phyloP scores from a whole-genome alignment of 2,113 vertebrate species.

The Ammodytes marinus region DNA sequence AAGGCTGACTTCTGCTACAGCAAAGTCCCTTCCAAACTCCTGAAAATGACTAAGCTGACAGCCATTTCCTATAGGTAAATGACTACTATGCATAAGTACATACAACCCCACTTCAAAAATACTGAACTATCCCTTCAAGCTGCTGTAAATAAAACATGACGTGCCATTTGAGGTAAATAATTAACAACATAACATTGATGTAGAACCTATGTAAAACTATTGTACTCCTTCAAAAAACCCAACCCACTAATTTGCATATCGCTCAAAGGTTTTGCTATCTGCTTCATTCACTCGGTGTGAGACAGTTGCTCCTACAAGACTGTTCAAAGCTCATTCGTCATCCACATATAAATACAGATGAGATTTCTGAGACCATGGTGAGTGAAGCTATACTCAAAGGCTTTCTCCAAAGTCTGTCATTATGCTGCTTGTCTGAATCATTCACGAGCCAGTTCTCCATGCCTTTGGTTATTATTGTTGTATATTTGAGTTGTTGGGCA shows the following conservation, averaged over 20 bases:
- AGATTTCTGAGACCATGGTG: slow-evolving; percentile 30
- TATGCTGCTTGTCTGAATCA: slow-evolving; percentile 41
- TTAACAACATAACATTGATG: neutral
- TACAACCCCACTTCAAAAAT: slow-evolving; percentile 23
- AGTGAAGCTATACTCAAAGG: slow-evolving; percentile 11
- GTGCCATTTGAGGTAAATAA: slow-evolving; percentile 45
- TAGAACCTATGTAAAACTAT: slow-evolving; percentile 12
- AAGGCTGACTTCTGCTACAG: too few species aligned
- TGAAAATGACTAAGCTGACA: too few species aligned
- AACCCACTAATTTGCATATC: slow-evolving; percentile 39
- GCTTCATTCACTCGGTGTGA: slow-evolving; percentile 21
- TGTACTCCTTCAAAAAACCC: slow-evolving; percentile 1
- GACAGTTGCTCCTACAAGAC: slow-evolving; percentile 29
- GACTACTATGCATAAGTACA: too few species aligned
- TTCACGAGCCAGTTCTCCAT: slow-evolving; percentile 23
- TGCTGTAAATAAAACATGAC: slow-evolving; percentile 44
- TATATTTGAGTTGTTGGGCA: slow-evolving; percentile 15
- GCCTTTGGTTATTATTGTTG: slow-evolving; percentile 36
- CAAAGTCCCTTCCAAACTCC: too few species aligned
- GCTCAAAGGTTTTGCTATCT: slow-evolving; percentile 28
- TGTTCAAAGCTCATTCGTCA: slow-evolving; percentile 29
- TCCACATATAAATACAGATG: slow-evolving; percentile 12
- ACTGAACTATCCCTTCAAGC: slow-evolving; percentile 46
- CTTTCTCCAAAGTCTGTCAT: slow-evolving; percentile 32
- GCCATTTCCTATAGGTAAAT: too few species aligned